phyloP scores from a whole-genome alignment of 2,888 invertebrate genomes.

The Sepiola atlantica region DNA sequence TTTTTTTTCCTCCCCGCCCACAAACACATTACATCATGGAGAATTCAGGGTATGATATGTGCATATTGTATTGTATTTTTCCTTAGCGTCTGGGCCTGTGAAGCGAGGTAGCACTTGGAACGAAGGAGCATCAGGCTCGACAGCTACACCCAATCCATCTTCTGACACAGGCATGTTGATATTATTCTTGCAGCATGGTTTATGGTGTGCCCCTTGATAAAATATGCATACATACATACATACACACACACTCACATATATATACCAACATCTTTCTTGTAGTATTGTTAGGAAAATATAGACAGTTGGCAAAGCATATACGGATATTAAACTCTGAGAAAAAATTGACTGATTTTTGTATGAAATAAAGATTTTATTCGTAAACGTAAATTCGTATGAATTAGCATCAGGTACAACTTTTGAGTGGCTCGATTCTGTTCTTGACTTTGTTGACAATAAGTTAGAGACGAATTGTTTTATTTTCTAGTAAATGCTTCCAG shows the following conservation, averaged over 20 bases:
- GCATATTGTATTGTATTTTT: slow-evolving; percentile 36
- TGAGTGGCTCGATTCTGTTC: too few relatives aligned
- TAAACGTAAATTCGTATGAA: too few relatives aligned
- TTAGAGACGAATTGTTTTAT: not conserved
- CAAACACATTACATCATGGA: not conserved
- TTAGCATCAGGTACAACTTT: too few relatives aligned
- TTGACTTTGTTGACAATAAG: not conserved
- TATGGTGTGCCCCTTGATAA: slow-evolving; percentile 23
- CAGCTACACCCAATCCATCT: slow-evolving; percentile 19
- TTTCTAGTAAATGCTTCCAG: not conserved
- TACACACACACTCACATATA: not conserved
- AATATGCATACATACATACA: not conserved
- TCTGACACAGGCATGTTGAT: slow-evolving; percentile 45
- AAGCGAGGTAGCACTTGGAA: slow-evolving; percentile 42
- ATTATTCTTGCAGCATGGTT: slow-evolving; percentile 32
- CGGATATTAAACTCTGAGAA: not conserved
- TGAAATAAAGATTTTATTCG: not conserved
- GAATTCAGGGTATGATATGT: slow-evolving; percentile 20
- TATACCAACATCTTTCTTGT: not conserved
- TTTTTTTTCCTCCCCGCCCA: not conserved
- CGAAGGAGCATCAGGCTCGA: slow-evolving; percentile 39
- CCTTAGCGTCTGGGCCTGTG: slow-evolving; percentile 44
- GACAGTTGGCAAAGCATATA: not conserved
- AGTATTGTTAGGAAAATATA: slow-evolving; percentile 7
- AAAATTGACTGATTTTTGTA: not conserved